Evolutionary conservation across 2,888 invertebrate genomes (phyloP).

Genomic region (Danaus chrysippus): DNA sequence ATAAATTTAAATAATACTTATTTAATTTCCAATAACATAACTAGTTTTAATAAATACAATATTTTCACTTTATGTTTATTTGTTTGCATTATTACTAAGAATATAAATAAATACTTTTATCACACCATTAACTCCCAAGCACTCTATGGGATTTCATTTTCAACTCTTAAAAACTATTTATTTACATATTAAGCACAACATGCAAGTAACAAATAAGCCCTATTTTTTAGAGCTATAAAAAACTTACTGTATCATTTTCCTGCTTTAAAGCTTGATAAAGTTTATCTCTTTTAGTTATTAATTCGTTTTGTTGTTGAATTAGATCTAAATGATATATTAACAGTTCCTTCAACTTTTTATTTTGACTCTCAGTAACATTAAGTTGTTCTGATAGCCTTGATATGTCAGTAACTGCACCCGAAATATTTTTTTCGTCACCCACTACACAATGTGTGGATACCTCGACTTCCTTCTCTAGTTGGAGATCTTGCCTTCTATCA

Average conservation of each 20-base stretch:
- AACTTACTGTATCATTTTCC: constrained; percentile 88
- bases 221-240: constrained; percentile 11
- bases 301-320: constrained; percentile 94
- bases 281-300: constrained; percentile 88
- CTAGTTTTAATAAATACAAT: too few species aligned
- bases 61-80: not conserved
- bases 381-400: constrained; percentile 53
- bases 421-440: constrained; percentile 47
- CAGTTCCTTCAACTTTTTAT: constrained; percentile 87
- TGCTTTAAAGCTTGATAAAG: constrained; percentile 83
- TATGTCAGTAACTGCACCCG: constrained; percentile 40
- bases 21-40: too few species aligned
- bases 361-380: constrained; percentile 72
- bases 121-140: not conserved
- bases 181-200: constrained; percentile 20
- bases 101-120: not conserved
- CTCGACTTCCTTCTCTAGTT: constrained; percentile 64
- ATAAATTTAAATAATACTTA: too few species aligned
- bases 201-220: constrained; percentile 15
- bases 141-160: not conserved
- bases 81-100: not conserved
- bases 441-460: constrained; percentile 56
- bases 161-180: constrained; percentile 3
- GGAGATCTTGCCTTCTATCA: constrained; percentile 51
- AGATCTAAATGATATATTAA: constrained; percentile 90